Percentiles rank a stretch among this genome's conserved stretches.
These are phyloP conservation scores for Uromys caudimaculatus DNA, from an alignment of 2,797 vertebrate species.

Conservation along the genomic window DNA sequence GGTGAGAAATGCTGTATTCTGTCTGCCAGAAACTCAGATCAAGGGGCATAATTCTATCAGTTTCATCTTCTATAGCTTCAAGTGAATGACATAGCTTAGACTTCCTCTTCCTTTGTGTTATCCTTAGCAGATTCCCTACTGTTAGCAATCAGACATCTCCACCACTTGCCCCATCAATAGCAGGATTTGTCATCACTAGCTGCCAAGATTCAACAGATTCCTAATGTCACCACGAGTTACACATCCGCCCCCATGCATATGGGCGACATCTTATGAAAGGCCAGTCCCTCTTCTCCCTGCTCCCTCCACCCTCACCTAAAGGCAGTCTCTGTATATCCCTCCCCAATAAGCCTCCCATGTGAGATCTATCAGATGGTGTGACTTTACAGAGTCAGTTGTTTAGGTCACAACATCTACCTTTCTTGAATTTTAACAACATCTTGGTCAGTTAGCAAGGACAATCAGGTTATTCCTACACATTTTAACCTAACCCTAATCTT, in stretches of 20 bases:
- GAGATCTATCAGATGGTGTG: neutral
- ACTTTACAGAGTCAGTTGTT: neutral
- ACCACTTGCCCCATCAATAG: neutral
- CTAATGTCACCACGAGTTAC: neutral
- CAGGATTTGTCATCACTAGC: neutral
- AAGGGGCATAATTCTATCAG: neutral
- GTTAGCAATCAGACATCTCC: neutral
- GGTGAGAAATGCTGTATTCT: neutral
- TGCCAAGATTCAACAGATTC: neutral
- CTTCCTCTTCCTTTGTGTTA: neutral
- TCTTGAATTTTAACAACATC: neutral
- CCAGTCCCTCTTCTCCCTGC: neutral
- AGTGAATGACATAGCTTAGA: slow-evolving; percentile 2
- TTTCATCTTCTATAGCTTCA: neutral
- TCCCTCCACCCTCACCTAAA: neutral
- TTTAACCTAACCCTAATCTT: neutral
- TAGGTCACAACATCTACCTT: neutral
- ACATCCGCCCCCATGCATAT: neutral
- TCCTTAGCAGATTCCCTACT: neutral
- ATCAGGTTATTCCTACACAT: neutral
- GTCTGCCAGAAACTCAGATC: neutral
- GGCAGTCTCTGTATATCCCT: neutral
- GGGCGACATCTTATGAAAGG: neutral
- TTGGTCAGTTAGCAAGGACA: neutral
- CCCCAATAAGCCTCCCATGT: neutral